These are phyloP conservation scores for Neoscelio sp. DNA, from an alignment of 2,888 invertebrate species.

Conservation along the genomic window DNA sequence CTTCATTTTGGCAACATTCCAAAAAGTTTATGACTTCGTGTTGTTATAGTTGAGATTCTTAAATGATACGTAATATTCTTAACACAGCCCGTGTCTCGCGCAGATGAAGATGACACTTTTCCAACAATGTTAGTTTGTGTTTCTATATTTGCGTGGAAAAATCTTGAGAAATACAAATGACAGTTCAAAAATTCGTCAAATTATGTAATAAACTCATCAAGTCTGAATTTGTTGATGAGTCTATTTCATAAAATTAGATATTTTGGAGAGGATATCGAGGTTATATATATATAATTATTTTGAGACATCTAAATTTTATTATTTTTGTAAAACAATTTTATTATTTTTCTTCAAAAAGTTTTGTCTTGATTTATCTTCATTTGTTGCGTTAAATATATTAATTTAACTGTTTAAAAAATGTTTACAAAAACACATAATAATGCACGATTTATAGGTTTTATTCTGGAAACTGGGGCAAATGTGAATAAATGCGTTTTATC, in stretches of 20 bases:
- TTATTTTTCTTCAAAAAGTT: too few species aligned
- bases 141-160: slow-evolving; percentile 40
- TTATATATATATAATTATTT: too few species aligned
- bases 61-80: slow-evolving; percentile 40
- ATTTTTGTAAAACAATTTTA: too few species aligned
- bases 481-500: too few species aligned
- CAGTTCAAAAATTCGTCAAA: slow-evolving; percentile 3
- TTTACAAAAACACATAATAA: too few species aligned
- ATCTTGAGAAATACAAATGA: slow-evolving; percentile 12
- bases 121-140: slow-evolving; percentile 41
- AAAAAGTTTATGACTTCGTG: slow-evolving; percentile 41
- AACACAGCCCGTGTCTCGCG: slow-evolving; percentile 3
- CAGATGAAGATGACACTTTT: slow-evolving; percentile 58
- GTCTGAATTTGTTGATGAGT: slow-evolving; percentile 15
- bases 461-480: too few species aligned
- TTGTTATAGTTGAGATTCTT: slow-evolving; percentile 17
- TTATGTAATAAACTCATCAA: slow-evolving; percentile 40
- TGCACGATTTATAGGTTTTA: too few species aligned
- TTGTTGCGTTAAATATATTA: too few species aligned
- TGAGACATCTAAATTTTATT: too few species aligned
- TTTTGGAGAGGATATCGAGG: too few species aligned
- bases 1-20: slow-evolving; percentile 44
- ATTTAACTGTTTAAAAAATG: too few species aligned
- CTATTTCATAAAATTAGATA: slow-evolving; percentile 46
- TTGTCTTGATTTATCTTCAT: too few species aligned